A percentile compares a stretch with the other conserved stretches of the same genome.
Conservation (phyloP, 2,113 vertebrate genomes). For the Condylura cristata region DNA sequence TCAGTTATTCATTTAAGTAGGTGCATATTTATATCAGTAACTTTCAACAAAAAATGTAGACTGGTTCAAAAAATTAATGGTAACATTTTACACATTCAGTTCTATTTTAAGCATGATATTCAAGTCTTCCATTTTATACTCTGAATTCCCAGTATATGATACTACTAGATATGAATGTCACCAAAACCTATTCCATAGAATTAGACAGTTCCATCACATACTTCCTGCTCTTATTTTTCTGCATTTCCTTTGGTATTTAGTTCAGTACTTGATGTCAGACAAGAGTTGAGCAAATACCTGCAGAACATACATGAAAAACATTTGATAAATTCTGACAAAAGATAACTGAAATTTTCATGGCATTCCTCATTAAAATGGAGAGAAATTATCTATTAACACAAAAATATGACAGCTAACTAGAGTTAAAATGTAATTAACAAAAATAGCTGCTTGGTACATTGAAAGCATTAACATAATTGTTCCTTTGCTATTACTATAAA, state of each 20-base stretch:
- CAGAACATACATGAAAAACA: not conserved
- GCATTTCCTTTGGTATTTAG: not conserved
- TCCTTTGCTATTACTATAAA: not conserved
- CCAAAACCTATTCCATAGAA: not conserved
- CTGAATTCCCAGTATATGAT: not conserved
- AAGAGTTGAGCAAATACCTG: not conserved
- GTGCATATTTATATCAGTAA: not conserved
- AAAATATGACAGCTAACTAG: not conserved
- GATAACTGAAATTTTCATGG: not conserved
- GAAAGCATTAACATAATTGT: not conserved
- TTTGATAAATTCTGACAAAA: not conserved
- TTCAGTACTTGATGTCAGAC: not conserved
- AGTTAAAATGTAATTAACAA: constrained; percentile 23
- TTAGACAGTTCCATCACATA: not conserved
- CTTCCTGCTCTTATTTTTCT: not conserved
- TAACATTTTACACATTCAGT: not conserved
- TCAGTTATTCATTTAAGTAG: not conserved
- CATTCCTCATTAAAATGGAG: not conserved
- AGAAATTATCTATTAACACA: not conserved
- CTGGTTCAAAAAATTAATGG: not conserved
- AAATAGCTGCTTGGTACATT: not conserved
- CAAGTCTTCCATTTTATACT: constrained; percentile 14
- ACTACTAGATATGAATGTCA: not conserved
- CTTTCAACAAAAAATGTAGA: not conserved
- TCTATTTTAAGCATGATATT: constrained; percentile 36